Evolutionary conservation across 2,113 vertebrate genomes (phyloP), one percentile per base, ranked within the genome.

Genomic region (Psittacus erithacus): DNA sequence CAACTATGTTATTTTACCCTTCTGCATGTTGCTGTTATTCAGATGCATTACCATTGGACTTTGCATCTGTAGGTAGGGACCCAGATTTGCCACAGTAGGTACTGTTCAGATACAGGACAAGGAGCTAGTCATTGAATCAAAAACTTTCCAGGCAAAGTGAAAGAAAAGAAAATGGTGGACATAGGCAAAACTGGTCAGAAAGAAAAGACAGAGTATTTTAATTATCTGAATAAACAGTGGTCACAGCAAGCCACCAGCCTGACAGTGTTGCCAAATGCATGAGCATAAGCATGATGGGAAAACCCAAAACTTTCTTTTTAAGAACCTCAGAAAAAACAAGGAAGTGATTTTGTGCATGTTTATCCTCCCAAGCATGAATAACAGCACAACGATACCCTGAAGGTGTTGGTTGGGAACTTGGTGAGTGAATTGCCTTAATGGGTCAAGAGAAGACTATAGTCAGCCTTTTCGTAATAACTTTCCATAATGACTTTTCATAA

Each of bases 401-500:
- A 83, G 91, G 47, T 85, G 29, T 64, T 87, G 64, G 35, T 0
- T 92, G 59, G 70, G 75, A 95, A 87, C 39, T 69, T 78, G 47
- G 50, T 62, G 46, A 50, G n/a, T 31, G 27, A 90, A 63, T 77
- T 76, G 64, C 47, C 22, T 22, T 41, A 50, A 69, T 76, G 78
- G 62, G 22, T 70, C 41, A 87, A 82, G 15, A 76, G 67, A 85
- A 82, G 74, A 50, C 49, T 86, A 28, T 43, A 67, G 27, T 39
- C 44, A 86, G 25, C 41, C 41, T 92, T 71, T 67, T 52, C 50
- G 7, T 71, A 84, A 68, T 64, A 84, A 60, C 22, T 86, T 94
- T n/a, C 73, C 17, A 13, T 93, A 86, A 52, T 91, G 41, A 43
- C 17, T 83, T 96, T 93, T 91, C 29, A 13, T 92, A 57, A 86